Evolutionary conservation across 2,888 invertebrate species (phyloP), one percentile per base, ranked within the genome.

Genomic region (Drosophila nr. fundita): DNA sequence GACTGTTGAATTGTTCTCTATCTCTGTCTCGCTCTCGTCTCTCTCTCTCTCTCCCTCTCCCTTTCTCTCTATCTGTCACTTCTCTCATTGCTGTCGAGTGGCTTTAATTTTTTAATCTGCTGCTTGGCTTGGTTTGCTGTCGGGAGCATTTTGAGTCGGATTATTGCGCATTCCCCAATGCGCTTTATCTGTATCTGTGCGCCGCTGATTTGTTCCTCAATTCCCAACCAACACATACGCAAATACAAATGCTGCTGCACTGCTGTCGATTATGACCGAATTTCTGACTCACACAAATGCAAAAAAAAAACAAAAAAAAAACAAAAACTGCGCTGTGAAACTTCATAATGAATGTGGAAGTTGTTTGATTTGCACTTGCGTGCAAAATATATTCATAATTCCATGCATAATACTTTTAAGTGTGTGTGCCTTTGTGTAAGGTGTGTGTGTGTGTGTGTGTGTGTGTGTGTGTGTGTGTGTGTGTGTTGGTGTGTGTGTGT

Each of bases 71-170:
- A 3, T 36, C 34, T 24, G 10, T 24, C 24, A 36, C 69, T 53
- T 63, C 67, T 58, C 68, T 71, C 66, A 59, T 64, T 69, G 74
- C 59, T 57, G 63, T 76, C 70, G 83, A 88, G 83, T 86, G 83
- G 83, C 64, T 83, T 84, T 88, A 88, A 84, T 84, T 88, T 72
- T 67, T 70, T 84, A 88, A 88, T 84, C 83, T 86, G 63, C 67
- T 68, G 70, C 68, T 68, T 72, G 59, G 66, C 65, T 55, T 38
- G 73, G 66, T 65, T 68, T 53, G 64, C 55, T 73, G 71, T 40
- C 38, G 49, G 2, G 15, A 36, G 62, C 49, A 24, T 42, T 77
- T 54, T 60, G 53, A 73, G 67, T 69, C 49, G 30, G 45, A 61
- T 66, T 78, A 65, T 76, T 72, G 63, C 58, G 65, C 68, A 57